Conservation (phyloP, 2,888 invertebrate genomes). For the Acheta domesticus region DNA sequence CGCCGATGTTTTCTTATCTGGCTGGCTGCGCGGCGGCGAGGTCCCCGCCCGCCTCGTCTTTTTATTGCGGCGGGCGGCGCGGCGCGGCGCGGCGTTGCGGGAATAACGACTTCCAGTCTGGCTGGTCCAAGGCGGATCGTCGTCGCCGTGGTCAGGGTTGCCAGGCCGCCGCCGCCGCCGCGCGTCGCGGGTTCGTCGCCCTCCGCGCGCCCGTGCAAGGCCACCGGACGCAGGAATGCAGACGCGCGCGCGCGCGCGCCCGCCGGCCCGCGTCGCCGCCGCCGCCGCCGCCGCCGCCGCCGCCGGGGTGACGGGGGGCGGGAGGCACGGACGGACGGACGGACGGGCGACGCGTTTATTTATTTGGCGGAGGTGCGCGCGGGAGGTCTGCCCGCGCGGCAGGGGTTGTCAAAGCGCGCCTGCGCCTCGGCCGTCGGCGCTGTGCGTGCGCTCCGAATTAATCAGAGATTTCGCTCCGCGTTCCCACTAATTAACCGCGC, state of each 20-base stretch:
- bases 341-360: background rate
- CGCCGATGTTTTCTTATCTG: conserved; percentile 18
- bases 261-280: background rate
- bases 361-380: background rate
- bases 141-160: conserved; percentile 18
- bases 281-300: background rate
- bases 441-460: no score
- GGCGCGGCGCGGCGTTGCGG: background rate
- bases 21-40: background rate
- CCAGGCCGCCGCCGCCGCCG: background rate
- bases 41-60: background rate
- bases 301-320: background rate
- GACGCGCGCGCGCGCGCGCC: background rate
- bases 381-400: background rate
- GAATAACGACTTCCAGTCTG: conserved; percentile 18
- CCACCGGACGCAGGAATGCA: background rate
- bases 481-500: no score
- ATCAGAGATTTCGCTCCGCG: no score
- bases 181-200: background rate
- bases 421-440: background rate
- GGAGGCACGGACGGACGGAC: background rate
- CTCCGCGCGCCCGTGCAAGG: conserved; percentile 1
- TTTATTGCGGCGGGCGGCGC: background rate
- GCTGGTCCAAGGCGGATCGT: conserved; percentile 18
- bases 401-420: background rate